These are phyloP conservation scores for Heteronetta atricapilla DNA, from an alignment of 2,113 vertebrate genomes.

Conservation along the genomic window DNA sequence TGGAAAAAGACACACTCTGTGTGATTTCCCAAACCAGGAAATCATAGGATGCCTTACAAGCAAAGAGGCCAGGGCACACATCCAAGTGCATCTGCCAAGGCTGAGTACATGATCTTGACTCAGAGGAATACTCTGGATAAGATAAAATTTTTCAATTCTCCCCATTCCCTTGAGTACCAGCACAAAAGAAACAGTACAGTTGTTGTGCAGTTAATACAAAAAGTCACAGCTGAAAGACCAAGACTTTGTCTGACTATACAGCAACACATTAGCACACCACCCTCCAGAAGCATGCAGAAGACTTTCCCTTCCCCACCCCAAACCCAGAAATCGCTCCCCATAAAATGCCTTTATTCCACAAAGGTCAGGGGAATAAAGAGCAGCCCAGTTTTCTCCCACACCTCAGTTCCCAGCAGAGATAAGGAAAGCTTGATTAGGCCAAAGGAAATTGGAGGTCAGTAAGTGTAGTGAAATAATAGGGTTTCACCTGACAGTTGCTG, in stretches of 20 bases:
- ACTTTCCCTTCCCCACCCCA: not conserved
- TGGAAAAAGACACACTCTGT: not conserved
- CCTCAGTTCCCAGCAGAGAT: not conserved
- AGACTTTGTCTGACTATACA: rapidly evolving
- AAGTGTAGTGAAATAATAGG: not conserved
- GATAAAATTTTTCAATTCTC: not conserved
- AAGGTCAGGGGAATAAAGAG: not conserved
- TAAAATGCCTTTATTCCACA: not conserved
- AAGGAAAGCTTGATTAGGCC: not conserved
- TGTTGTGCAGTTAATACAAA: not conserved
- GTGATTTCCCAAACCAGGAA: not conserved
- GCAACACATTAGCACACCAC: not conserved
- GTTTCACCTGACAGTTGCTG: not conserved
- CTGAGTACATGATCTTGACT: not conserved
- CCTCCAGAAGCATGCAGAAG: not conserved
- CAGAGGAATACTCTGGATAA: not conserved
- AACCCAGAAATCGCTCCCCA: not conserved
- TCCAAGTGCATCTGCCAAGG: not conserved
- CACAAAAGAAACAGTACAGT: not conserved
- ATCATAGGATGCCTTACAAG: not conserved
- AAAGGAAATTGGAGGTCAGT: not conserved
- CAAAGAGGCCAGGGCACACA: not conserved
- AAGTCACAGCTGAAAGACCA: not conserved
- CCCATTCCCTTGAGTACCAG: not conserved
- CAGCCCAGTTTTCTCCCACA: not conserved